These are phyloP conservation scores for Vipera ursinii DNA, from an alignment of 2,797 vertebrate species.

Conservation along the genomic window DNA sequence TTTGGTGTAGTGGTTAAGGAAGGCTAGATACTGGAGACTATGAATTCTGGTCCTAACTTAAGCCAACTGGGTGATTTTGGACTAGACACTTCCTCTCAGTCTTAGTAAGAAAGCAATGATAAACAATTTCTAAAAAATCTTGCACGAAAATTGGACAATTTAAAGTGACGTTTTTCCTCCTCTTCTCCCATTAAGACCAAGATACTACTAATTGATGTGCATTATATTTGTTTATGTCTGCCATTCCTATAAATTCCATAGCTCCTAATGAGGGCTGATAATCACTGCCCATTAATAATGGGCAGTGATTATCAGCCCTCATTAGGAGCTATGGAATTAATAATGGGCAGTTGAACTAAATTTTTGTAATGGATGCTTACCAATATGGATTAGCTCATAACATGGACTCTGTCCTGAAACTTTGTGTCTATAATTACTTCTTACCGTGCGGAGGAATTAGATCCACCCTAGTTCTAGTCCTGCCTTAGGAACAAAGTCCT, in stretches of 20 bases:
- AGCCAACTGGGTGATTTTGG: neutral
- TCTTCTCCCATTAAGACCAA: neutral
- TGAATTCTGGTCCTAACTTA: neutral
- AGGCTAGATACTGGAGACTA: neutral
- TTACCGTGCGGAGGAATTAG: neutral
- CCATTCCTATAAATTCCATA: neutral
- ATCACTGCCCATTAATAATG: neutral
- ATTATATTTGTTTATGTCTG: neutral
- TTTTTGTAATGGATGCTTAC: neutral
- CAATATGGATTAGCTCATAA: neutral
- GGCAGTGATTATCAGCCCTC: too few species aligned
- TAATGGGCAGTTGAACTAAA: neutral
- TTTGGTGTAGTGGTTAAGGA: neutral
- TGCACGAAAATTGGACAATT: neutral
- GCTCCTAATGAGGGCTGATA: neutral
- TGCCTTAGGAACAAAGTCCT: neutral
- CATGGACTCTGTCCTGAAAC: neutral
- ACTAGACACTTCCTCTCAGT: neutral
- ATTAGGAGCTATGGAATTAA: too few species aligned
- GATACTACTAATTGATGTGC: neutral
- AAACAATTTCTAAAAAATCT: neutral
- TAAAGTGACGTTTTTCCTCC: neutral
- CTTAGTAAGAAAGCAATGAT: neutral
- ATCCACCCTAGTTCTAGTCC: neutral
- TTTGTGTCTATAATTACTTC: neutral